Percentiles rank a stretch among this genome's conserved stretches.
Conservation (phyloP, 2,797 vertebrate species). For the Chaunax sp. region DNA sequence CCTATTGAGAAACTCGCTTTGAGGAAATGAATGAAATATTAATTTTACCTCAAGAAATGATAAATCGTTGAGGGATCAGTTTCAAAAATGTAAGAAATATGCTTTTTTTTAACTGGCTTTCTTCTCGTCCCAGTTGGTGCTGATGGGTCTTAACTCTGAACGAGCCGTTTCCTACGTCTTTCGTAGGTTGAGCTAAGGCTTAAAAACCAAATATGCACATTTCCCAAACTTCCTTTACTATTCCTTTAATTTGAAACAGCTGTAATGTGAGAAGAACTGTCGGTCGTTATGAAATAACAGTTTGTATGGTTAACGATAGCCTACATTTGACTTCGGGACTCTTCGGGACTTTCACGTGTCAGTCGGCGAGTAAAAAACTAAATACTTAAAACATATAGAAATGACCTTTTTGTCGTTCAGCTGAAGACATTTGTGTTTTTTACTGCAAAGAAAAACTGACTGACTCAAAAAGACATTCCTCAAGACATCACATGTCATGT, state of each 20-base stretch:
- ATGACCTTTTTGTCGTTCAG: not conserved
- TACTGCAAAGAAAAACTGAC: not conserved
- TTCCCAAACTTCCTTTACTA: not conserved
- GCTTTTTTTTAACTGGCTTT: too few relatives aligned
- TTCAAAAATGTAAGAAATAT: too few relatives aligned
- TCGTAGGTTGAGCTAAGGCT: too few relatives aligned
- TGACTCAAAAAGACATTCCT: conserved; percentile 43
- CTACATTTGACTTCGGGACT: not conserved
- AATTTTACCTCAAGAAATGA: too few relatives aligned
- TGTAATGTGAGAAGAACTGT: not conserved
- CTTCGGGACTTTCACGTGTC: conserved; percentile 3
- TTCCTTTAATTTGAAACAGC: conserved; percentile 3
- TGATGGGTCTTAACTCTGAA: too few relatives aligned
- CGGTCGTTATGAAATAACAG: not conserved
- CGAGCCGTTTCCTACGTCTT: too few relatives aligned
- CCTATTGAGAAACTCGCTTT: not conserved
- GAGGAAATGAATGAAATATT: too few relatives aligned
- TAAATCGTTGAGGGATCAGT: too few relatives aligned
- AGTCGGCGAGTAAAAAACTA: too few relatives aligned
- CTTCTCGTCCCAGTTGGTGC: too few relatives aligned
- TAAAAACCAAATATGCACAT: not conserved
- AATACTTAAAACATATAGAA: too few relatives aligned
- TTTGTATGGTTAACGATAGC: not conserved
- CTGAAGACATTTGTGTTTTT: not conserved
- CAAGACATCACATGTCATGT: conserved; percentile 7